phyloP scores from a whole-genome alignment of 2,888 invertebrate genomes.

The Liopterus haemorrhoidalis region DNA sequence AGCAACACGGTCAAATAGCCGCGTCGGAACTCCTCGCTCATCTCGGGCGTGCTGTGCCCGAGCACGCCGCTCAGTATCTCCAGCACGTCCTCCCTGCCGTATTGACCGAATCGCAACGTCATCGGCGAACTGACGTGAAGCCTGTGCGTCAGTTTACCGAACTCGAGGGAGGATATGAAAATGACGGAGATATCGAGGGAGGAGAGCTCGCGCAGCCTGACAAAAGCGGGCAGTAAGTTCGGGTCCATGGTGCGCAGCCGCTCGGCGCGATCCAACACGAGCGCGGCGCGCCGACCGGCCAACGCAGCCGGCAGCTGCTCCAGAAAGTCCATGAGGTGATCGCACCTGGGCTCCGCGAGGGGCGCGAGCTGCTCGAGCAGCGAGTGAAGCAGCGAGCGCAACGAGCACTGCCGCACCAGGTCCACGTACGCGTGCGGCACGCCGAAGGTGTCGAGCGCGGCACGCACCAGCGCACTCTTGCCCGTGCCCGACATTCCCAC shows the following conservation, averaged over 20 bases:
- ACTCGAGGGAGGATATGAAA: constrained; percentile 69
- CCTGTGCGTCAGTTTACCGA: constrained; percentile 72
- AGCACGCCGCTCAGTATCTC: constrained; percentile 49
- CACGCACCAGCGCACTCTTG: constrained; percentile 65
- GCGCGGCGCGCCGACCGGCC: too few species aligned
- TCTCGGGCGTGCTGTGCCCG: too few species aligned
- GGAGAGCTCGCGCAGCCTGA: constrained; percentile 68
- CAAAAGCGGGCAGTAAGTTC: constrained; percentile 65
- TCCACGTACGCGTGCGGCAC: constrained; percentile 59
- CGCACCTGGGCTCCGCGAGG: constrained; percentile 55
- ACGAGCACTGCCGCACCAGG: too few species aligned
- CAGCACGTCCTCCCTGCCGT: constrained; percentile 63
- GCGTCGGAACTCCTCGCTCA: constrained; percentile 67
- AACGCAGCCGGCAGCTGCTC: too few species aligned
- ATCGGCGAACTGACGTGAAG: constrained; percentile 66
- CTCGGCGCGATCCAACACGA: constrained; percentile 78
- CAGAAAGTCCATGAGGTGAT: constrained; percentile 63
- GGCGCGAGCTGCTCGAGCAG: too few species aligned
- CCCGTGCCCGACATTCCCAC: constrained; percentile 82
- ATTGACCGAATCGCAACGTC: constrained; percentile 72
- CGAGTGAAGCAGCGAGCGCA: too few species aligned
- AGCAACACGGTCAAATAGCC: constrained; percentile 78
- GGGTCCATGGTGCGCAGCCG: constrained; percentile 67
- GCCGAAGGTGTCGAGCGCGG: constrained; percentile 53
- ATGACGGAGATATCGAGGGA: constrained; percentile 67